Percentiles rank a stretch among this genome's conserved stretches.
Conservation (phyloP, 2,797 vertebrate species). For the Gouania willdenowi region DNA sequence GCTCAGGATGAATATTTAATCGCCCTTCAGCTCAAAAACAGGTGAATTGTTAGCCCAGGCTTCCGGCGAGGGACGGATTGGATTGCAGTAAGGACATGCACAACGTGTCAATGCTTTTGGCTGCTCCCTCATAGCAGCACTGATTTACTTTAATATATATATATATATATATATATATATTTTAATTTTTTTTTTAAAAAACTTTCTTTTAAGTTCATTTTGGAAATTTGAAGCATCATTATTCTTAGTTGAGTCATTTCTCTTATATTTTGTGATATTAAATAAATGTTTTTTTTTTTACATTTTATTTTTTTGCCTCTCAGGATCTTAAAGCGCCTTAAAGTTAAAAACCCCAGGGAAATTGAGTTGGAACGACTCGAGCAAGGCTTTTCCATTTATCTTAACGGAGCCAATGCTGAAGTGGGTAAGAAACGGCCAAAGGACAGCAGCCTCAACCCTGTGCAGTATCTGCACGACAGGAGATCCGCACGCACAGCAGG, state of each 20-base stretch:
- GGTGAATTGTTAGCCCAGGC: slow-evolving; percentile 77
- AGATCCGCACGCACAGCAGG: slow-evolving; percentile 59
- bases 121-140: slow-evolving; percentile 12
- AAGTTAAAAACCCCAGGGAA: slow-evolving; percentile 79
- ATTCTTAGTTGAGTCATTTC: neutral
- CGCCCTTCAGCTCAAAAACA: slow-evolving; percentile 91
- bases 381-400: slow-evolving; percentile 90
- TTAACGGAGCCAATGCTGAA: slow-evolving; percentile 91
- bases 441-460: slow-evolving; percentile 34
- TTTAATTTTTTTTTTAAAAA: too few species aligned
- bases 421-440: slow-evolving; percentile 51
- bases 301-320: slow-evolving; percentile 21
- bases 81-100: slow-evolving; percentile 32
- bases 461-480: slow-evolving; percentile 31
- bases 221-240: too few species aligned
- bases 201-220: too few species aligned
- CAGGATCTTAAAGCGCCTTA: slow-evolving; percentile 82
- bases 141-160: too few species aligned
- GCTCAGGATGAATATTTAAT: slow-evolving; percentile 94
- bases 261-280: neutral
- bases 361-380: slow-evolving; percentile 85
- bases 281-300: neutral
- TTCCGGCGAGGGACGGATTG: slow-evolving; percentile 29
- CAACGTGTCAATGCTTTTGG: slow-evolving; percentile 16
- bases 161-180: too few species aligned